Percentiles rank a stretch among this genome's conserved stretches.
phyloP scores from a whole-genome alignment of 2,113 vertebrate species.

The Callocephalon fimbriatum region DNA sequence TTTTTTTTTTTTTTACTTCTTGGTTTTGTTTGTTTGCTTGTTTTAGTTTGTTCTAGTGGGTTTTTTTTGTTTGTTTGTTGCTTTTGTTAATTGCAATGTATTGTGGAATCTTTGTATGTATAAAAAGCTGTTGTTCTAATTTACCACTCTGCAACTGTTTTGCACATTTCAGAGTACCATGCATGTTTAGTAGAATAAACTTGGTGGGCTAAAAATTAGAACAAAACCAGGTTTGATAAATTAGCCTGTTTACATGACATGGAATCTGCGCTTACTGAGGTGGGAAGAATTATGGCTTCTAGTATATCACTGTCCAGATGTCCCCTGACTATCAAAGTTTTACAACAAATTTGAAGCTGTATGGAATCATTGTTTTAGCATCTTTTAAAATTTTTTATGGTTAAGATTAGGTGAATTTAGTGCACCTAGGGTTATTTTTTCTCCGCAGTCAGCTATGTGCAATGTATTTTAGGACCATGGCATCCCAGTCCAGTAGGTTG shows the following conservation, averaged over 20 bases:
- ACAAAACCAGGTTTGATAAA: neutral
- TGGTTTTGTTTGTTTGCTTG: neutral
- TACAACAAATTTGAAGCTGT: neutral
- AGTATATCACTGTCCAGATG: neutral
- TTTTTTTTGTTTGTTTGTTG: no score
- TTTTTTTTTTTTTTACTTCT: neutral
- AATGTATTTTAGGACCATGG: neutral
- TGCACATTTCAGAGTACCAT: neutral
- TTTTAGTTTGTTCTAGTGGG: neutral
- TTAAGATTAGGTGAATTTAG: neutral
- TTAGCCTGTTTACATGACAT: accelerated
- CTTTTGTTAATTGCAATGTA: neutral
- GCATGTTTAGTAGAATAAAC: neutral
- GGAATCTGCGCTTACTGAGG: neutral
- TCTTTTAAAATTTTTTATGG: neutral
- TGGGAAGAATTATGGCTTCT: neutral
- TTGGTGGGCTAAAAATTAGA: neutral
- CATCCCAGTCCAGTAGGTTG: neutral
- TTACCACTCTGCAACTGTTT: neutral
- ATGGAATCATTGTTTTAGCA: neutral
- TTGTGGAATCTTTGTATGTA: neutral
- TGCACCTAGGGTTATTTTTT: neutral
- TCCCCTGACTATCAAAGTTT: neutral
- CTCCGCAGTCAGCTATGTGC: neutral
- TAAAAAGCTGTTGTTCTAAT: neutral